These are phyloP conservation scores for Neodon shergylaensis DNA, from an alignment of 2,113 vertebrate species.

Conservation along the genomic window DNA sequence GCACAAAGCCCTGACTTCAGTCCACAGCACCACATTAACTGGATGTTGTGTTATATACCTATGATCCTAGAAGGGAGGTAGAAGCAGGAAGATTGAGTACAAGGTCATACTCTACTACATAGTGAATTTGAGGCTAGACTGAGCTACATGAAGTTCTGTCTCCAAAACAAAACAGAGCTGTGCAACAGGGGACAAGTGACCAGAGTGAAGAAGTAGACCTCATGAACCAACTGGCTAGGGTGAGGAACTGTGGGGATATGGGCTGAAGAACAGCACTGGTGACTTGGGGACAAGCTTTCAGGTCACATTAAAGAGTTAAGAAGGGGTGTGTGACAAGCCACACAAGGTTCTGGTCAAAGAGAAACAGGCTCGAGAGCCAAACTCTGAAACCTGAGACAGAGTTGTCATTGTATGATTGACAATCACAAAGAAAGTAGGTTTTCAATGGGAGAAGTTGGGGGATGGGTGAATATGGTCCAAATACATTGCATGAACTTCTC, in stretches of 20 bases:
- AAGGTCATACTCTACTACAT: background rate
- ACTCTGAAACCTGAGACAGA: too few species aligned
- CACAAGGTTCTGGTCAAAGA: too few species aligned
- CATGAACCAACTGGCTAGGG: too few species aligned
- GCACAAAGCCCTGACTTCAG: background rate
- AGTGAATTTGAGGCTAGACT: background rate
- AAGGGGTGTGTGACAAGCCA: too few species aligned
- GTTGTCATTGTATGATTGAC: too few species aligned
- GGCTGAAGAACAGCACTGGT: too few species aligned
- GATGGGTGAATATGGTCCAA: background rate
- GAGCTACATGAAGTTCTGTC: background rate
- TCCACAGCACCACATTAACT: too few species aligned
- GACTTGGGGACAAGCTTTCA: background rate
- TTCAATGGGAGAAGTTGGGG: background rate
- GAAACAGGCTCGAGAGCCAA: background rate
- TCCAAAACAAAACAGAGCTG: background rate
- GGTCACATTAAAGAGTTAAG: background rate
- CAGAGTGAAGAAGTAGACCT: background rate
- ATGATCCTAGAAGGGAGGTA: background rate
- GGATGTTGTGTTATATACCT: background rate
- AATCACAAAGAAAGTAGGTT: background rate
- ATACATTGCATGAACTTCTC: background rate
- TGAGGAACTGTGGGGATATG: background rate
- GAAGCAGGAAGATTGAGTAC: background rate
- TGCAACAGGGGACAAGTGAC: background rate